Base-by-base conservation (phyloP, 2,888 invertebrate species). In the Orthosia cruda region DNA sequence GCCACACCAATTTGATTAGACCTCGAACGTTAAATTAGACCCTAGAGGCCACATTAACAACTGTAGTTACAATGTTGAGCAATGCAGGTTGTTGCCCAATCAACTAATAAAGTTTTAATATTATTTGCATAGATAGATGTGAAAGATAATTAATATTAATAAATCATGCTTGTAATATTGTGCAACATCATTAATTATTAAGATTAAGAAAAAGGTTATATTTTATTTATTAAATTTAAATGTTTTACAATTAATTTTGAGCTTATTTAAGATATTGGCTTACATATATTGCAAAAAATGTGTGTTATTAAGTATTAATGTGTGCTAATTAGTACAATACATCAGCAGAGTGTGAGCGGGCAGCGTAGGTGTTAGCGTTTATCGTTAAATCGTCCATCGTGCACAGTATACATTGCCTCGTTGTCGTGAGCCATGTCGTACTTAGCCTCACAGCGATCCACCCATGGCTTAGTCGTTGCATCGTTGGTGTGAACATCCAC, bases 401-500 rank as follows among this genome's bases (percentile, higher is more conserved):
- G 92, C 94, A 94, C 94, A 88, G 92, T 91, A 91, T 87, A 91
- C 92, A 93, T 92, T 80, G 92, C 94, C 93, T 94, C 89, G 90
- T 92, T 94, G 95, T 95, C 83, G 94, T 94, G 93, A 94, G 95
- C 94, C 95, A 93, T 92, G 91, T 92, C 80, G 92, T 94, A 93
- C 90, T 87, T 94, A 95, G 95, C 89, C 93, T 93, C 95, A 94
- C 94, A 91, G 91, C 85, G 91, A 92, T 93, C 94, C 92, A 95
- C 91, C 83, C 89, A 96, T 95, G 96, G 96, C 96, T 96, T 96
- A 93, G 95, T 94, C 86, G 92, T 94, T 93, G 90, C 96, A 96
- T 96, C 91, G 91, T 96, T 91, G 94, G 94, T 95, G 96, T 95
- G 91, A 92, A 87, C 88, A 86, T 84, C 74, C 91, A 92, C 92